phyloP scores from a whole-genome alignment of 2,888 invertebrate species.

The Drosophila bunnanda region DNA sequence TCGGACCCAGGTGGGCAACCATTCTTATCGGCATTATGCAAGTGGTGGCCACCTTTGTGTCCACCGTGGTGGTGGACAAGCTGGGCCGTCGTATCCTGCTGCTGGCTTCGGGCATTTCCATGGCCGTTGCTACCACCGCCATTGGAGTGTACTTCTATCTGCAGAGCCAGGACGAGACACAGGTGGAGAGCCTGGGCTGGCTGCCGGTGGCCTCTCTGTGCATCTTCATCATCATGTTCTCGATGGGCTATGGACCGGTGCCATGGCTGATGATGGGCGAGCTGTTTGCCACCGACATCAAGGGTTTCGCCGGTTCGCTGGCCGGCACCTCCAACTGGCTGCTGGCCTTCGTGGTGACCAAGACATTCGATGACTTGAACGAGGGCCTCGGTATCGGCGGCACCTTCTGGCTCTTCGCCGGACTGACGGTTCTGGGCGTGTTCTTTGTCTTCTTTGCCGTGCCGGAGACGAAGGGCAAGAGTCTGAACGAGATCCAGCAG shows the following conservation, averaged over 20 bases:
- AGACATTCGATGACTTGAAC: slow-evolving; percentile 88
- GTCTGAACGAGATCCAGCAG: slow-evolving; percentile 83
- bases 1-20: slow-evolving; percentile 87
- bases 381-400: slow-evolving; percentile 86
- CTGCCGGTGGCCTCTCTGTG: slow-evolving; percentile 91
- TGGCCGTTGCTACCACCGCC: slow-evolving; percentile 89
- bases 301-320: slow-evolving; percentile 90
- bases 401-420: slow-evolving; percentile 91
- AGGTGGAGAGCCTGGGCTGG: slow-evolving; percentile 88
- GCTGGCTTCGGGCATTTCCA: slow-evolving; percentile 88
- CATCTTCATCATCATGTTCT: slow-evolving; percentile 92
- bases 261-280: slow-evolving; percentile 92
- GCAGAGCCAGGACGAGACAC: slow-evolving; percentile 72
- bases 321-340: slow-evolving; percentile 94
- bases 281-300: slow-evolving; percentile 91
- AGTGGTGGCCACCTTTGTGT: slow-evolving; percentile 88
- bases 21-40: slow-evolving; percentile 94
- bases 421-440: slow-evolving; percentile 88
- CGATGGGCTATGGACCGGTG: slow-evolving; percentile 94
- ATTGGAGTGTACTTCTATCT: slow-evolving; percentile 89
- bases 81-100: slow-evolving; percentile 92
- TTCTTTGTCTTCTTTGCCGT: slow-evolving; percentile 88
- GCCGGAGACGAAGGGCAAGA: slow-evolving; percentile 86
- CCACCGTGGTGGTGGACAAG: slow-evolving; percentile 92
- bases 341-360: slow-evolving; percentile 92